Conservation (phyloP, 2,797 vertebrate species). For the Anomalospiza imberbis region DNA sequence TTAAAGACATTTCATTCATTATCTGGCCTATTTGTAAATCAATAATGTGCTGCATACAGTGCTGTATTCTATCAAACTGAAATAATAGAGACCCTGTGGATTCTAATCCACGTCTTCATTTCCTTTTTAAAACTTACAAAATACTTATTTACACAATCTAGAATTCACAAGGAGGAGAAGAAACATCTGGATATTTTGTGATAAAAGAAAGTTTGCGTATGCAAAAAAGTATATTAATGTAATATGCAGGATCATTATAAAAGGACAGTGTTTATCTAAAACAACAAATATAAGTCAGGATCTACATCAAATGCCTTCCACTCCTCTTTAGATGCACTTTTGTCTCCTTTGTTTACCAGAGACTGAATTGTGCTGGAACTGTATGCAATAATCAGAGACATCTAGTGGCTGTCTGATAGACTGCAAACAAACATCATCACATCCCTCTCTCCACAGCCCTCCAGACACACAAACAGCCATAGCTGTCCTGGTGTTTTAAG, state of each 20-base stretch:
- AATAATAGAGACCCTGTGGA: neutral
- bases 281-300: neutral
- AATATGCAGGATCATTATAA: neutral
- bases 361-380: neutral
- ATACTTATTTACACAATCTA: neutral
- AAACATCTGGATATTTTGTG: neutral
- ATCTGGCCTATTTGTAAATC: neutral
- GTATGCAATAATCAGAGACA: slow-evolving; percentile 52
- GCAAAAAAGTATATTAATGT: neutral
- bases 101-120: neutral
- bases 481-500: neutral
- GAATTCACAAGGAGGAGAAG: neutral
- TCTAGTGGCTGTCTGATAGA: slow-evolving; percentile 50
- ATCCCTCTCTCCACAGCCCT: neutral
- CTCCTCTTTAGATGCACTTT: neutral
- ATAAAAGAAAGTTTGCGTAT: neutral
- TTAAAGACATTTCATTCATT: neutral
- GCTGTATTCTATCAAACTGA: neutral
- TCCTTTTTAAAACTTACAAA: neutral
- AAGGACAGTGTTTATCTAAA: neutral
- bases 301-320: neutral
- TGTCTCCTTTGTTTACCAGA: slow-evolving; percentile 32
- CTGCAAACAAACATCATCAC: neutral
- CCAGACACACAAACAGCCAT: neutral
- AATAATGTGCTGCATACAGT: neutral